Evolutionary conservation across 2,797 vertebrate species (phyloP), one percentile per base, ranked within the genome.

Genomic region (Phyllotis vaccarum): DNA sequence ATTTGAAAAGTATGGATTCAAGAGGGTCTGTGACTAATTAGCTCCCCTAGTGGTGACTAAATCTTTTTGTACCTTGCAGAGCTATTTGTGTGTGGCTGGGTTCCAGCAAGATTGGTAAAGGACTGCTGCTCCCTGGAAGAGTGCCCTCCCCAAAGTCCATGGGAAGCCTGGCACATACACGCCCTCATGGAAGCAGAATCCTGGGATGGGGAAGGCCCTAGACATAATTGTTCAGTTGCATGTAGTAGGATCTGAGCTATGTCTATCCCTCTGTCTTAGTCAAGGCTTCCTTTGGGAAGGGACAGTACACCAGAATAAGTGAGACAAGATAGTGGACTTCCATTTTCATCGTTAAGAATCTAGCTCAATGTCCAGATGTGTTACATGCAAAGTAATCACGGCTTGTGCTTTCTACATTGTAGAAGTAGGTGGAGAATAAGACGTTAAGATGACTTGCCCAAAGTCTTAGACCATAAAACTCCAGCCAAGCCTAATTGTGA

Each of bases 211-310:
- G 3, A 96, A 49, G 70, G 13, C 88, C 56, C 14, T 56, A 68
- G 19, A 8, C 34, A 17, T 76, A 72, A 76, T 46, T 79, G 62
- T n/a, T 89, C 24, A 86, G 70, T 81, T 85, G 24, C 58, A 89
- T 90, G 79, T 46, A 83, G 1, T 82, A 83, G 62, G 64, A 83
- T 86, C 89, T 94, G 52, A 13, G 19, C 60, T 37, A 80, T 37
- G 40, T 83, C 81, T 81, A 24, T 52, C 74, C 92, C 56, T 74
- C 29, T 13, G 5, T 82, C 37, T 97, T 9, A 37, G 22, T 91
- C 62, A 76, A 75, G 52, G 21, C 13, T 87, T 93, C 49, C 46
- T 56, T 93, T 89, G 86, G 89, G 78, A 97, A 92, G 43, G 70
- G 31, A 93, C 4, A 70, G 2, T 70, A 74, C n/a, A 29, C 76